phyloP scores from a whole-genome alignment of 2,113 vertebrate species.

The Nibea coibor region DNA sequence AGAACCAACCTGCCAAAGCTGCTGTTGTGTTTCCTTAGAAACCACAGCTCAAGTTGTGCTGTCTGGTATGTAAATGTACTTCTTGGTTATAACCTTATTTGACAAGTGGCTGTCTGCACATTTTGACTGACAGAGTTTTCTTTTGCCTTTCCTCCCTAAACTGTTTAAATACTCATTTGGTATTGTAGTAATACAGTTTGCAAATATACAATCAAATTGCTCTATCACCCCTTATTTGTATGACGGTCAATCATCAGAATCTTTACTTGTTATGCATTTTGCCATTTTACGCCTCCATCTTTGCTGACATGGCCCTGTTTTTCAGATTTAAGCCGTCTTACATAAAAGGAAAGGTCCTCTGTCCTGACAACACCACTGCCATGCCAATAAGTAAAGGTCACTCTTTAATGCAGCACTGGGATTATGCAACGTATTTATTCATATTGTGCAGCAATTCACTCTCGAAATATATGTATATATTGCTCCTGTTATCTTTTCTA shows the following conservation, averaged over 20 bases:
- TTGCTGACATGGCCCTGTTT: background rate
- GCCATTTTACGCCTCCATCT: background rate
- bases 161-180: too few species aligned
- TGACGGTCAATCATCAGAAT: background rate
- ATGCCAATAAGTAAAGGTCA: too few species aligned
- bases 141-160: too few species aligned
- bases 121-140: background rate
- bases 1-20: slow-evolving; percentile 48
- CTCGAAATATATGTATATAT: too few species aligned
- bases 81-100: background rate
- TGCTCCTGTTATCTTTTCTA: too few species aligned
- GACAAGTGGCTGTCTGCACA: background rate
- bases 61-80: slow-evolving; percentile 18
- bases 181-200: background rate
- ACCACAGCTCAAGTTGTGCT: slow-evolving; percentile 17
- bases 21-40: slow-evolving; percentile 42
- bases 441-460: too few species aligned
- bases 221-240: background rate
- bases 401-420: too few species aligned
- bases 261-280: background rate
- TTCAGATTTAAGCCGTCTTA: background rate
- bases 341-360: too few species aligned
- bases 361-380: too few species aligned
- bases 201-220: background rate
- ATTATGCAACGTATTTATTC: too few species aligned